Percentiles rank a stretch among this genome's conserved stretches.
Evolutionary conservation across 2,113 vertebrate species (phyloP).

Genomic region (Ochotona curzoniae): DNA sequence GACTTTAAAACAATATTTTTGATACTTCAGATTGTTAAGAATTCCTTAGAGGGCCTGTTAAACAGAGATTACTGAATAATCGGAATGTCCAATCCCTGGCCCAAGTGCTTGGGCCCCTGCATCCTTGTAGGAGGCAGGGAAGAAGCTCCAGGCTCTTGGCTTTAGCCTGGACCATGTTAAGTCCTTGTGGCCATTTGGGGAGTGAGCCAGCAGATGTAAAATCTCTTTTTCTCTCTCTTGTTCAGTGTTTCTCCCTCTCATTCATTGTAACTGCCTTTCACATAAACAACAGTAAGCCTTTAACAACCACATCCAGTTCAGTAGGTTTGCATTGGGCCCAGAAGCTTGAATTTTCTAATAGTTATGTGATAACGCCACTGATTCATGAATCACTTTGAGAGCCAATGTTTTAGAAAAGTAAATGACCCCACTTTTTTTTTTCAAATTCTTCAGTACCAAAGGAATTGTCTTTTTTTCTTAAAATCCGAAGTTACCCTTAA

Average conservation of each 20-base stretch:
- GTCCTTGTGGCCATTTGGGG: too few relatives aligned
- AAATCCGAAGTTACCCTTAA: background rate
- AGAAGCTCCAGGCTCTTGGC: too few relatives aligned
- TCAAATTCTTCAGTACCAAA: slow-evolving; percentile 26
- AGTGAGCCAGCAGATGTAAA: too few relatives aligned
- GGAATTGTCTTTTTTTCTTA: slow-evolving; percentile 36
- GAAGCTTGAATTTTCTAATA: slow-evolving; percentile 4
- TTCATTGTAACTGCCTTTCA: too few relatives aligned
- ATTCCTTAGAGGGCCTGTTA: background rate
- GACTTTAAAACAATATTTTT: background rate
- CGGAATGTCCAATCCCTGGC: background rate
- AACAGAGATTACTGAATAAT: background rate
- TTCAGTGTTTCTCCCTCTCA: too few relatives aligned
- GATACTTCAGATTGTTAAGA: slow-evolving; percentile 23
- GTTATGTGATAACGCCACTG: background rate
- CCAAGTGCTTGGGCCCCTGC: too few relatives aligned
- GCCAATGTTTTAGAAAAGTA: slow-evolving; percentile 36
- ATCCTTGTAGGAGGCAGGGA: too few relatives aligned
- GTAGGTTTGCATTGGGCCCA: background rate
- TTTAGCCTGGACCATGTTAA: too few relatives aligned
- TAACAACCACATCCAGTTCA: background rate
- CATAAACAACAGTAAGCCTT: too few relatives aligned
- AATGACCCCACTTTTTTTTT: background rate
- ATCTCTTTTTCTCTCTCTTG: too few relatives aligned
- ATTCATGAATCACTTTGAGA: background rate